phyloP scores from a whole-genome alignment of 2,113 vertebrate species.

The Ailurus styani region DNA sequence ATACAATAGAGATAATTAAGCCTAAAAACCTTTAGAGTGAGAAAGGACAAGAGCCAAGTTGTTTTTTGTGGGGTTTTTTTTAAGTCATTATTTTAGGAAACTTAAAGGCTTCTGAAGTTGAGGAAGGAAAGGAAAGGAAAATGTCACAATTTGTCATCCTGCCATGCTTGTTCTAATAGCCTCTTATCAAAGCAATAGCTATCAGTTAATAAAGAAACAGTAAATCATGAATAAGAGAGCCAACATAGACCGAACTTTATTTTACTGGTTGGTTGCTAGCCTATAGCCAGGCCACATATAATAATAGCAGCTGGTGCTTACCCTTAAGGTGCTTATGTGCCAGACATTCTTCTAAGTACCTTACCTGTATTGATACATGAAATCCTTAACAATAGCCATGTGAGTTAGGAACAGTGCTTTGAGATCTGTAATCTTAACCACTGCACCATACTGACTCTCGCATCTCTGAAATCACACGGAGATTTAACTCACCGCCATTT shows the following conservation, averaged over 20 bases:
- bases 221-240: not conserved
- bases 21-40: not conserved
- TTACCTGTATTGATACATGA: not conserved
- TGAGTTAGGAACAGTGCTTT: not conserved
- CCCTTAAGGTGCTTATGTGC: not conserved
- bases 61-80: not conserved
- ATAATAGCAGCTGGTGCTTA: not conserved
- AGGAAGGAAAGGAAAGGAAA: not conserved
- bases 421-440: not conserved
- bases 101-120: not conserved
- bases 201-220: not conserved
- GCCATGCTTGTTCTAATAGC: not conserved
- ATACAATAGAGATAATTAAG: not conserved
- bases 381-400: not conserved
- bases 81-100: constrained; percentile 10
- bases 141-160: not conserved
- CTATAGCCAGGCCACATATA: not conserved
- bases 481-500: not conserved
- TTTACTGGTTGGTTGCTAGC: not conserved
- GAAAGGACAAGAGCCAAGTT: not conserved
- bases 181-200: not conserved
- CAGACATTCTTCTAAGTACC: not conserved
- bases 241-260: not conserved
- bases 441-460: not conserved
- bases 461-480: not conserved